Evolutionary conservation across 1,140 invertebrate species (phyloP), one percentile per base, ranked within the genome.

Genomic region (Eciton burchellii): DNA sequence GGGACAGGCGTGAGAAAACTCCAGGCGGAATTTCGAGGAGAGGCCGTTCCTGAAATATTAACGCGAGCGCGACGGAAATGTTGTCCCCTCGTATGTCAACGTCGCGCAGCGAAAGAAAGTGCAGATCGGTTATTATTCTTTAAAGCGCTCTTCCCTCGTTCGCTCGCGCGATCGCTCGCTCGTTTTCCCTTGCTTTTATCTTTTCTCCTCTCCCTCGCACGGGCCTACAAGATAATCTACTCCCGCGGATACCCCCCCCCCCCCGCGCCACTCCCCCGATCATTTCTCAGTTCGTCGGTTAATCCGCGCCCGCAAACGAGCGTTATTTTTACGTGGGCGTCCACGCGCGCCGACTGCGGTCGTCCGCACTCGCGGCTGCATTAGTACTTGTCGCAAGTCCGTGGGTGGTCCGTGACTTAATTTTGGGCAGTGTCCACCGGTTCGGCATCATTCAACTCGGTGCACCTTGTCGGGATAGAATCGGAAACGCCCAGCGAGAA

Each of bases 281-380:
- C 81, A 83, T 88, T 81, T 88, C 88, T 83, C 73, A 85, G 77
- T 84, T 86, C 82, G 79, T 83, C 68, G 66, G 43, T 52, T n/a
- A n/a, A 73, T 21, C 56, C 56, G 71, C 81, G 54, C 54, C 26
- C 24, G 41, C n/a, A 14, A 54, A 21, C 29, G 29, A 12, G 26
- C 76, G 68, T 81, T 88, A 81, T 85, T 85, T 88, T 87, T 81
- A 83, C 47, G 83, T 62, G 29, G 29, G 72, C 11, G 47, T 24
- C 57, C 59, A 29, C 35, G 35, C 6, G 6, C 35, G 35, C 35
- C 70, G 54, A 12, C 54, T 26, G 49, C 45, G 24, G 35, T 35
- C 19, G 47, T 8, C 29, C 35, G 12, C 8, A 66, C 6, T 26
- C 41, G 21, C 52, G 52, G 43, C 68, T 65, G 47, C 83, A 77